These are phyloP conservation scores for Cryptocephalus primarius DNA, from an alignment of 2,888 invertebrate genomes.

Conservation along the genomic window DNA sequence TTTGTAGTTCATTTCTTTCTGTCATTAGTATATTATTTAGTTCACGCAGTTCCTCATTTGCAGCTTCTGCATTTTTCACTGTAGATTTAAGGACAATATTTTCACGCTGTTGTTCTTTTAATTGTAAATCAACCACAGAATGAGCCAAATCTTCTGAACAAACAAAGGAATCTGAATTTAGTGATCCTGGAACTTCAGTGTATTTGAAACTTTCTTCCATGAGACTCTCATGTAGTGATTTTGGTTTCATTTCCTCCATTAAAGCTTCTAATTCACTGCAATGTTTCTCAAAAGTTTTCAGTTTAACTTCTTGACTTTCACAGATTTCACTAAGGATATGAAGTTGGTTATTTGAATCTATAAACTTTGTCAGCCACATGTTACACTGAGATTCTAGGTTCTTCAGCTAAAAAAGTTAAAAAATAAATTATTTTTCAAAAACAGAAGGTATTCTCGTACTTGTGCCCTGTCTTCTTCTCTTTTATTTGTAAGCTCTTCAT, in stretches of 20 bases:
- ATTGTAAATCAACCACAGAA: constrained; percentile 35
- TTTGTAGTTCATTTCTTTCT: not conserved
- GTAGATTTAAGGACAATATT: constrained; percentile 19
- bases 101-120: constrained; percentile 30
- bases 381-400: constrained; percentile 30
- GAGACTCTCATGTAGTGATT: constrained; percentile 15
- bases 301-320: constrained; percentile 23
- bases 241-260: constrained; percentile 35
- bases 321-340: constrained; percentile 21
- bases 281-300: constrained; percentile 21
- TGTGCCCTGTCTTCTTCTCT: constrained; percentile 40
- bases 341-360: constrained; percentile 24
- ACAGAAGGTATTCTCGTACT: constrained; percentile 13
- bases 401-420: constrained; percentile 29
- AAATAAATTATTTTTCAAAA: not conserved
- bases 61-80: constrained; percentile 8
- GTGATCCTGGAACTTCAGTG: constrained; percentile 4
- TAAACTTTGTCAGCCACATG: constrained; percentile 26
- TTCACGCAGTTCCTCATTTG: constrained; percentile 8
- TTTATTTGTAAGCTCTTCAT: constrained; percentile 43
- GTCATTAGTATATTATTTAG: constrained; percentile 1
- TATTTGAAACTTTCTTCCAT: constrained; percentile 15
- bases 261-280: constrained; percentile 33
- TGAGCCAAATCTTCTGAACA: constrained; percentile 30
- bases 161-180: constrained; percentile 9